Evolutionary conservation across 2,113 vertebrate species (phyloP).

Genomic region (Rhodinocichla rosea): DNA sequence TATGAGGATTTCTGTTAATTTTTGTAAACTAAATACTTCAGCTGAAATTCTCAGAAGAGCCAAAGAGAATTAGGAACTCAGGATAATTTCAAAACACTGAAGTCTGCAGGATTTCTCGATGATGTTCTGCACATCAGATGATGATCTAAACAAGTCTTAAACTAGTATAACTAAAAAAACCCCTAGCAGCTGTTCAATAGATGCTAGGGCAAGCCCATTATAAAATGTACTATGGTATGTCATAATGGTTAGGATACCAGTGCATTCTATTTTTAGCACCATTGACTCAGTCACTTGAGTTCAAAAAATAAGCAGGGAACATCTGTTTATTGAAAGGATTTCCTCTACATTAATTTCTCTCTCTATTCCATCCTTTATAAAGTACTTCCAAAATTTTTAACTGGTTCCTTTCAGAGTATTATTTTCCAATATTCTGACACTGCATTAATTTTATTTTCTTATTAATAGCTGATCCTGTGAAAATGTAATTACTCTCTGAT

Average conservation of each 20-base stretch:
- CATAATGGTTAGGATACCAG: slow-evolving; percentile 61
- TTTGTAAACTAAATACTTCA: not conserved
- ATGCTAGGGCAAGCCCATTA: slow-evolving; percentile 61
- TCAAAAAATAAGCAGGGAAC: slow-evolving; percentile 48
- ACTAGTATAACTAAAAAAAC: slow-evolving; percentile 52
- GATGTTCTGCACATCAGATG: not conserved
- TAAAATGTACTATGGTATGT: slow-evolving; percentile 70
- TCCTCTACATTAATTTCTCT: slow-evolving; percentile 39
- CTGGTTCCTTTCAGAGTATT: not conserved
- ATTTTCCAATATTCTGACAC: not conserved
- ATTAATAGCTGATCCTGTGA: not conserved
- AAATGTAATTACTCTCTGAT: not conserved
- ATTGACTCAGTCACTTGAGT: slow-evolving; percentile 63
- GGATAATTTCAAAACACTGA: not conserved
- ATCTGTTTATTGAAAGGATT: slow-evolving; percentile 61
- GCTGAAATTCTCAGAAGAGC: not conserved
- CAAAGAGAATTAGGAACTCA: not conserved
- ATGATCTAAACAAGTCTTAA: slow-evolving; percentile 49
- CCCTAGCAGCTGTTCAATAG: slow-evolving; percentile 63
- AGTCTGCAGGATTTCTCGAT: not conserved
- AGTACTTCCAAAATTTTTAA: not conserved
- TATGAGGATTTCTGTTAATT: not conserved
- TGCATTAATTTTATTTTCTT: not conserved
- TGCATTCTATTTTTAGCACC: slow-evolving; percentile 56
- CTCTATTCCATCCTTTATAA: not conserved